Evolutionary conservation across 2,113 vertebrate genomes (phyloP).

Genomic region (Deroptyus accipitrinus): DNA sequence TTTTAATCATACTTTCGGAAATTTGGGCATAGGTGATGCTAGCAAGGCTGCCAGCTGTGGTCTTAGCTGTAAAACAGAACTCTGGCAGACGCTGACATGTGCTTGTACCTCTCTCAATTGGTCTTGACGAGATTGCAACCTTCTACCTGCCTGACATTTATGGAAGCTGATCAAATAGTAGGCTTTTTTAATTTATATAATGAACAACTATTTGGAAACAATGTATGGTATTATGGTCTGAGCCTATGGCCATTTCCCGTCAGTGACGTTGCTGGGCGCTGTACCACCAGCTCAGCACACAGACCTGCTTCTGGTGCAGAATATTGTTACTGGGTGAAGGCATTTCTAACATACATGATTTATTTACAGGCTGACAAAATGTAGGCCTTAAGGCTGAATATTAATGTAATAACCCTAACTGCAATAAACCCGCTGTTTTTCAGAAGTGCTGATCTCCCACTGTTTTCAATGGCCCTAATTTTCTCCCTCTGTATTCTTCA

Average conservation of each 20-base stretch:
- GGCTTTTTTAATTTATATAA: not conserved
- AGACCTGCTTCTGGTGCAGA: not conserved
- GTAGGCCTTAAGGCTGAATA: not conserved
- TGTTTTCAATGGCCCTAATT: not conserved
- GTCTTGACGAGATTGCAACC: not conserved
- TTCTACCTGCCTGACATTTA: not conserved
- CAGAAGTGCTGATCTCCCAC: not conserved
- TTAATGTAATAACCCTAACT: not conserved
- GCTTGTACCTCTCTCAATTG: not conserved
- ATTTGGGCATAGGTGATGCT: not conserved
- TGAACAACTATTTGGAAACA: not conserved
- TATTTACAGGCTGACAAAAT: constrained; percentile 7
- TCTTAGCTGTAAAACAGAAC: not conserved
- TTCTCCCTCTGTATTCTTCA: accelerated
- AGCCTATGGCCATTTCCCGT: not conserved
- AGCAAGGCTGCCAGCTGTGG: not conserved
- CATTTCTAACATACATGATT: not conserved
- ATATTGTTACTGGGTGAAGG: not conserved
- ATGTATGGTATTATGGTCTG: not conserved
- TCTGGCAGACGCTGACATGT: not conserved
- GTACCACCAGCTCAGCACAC: not conserved
- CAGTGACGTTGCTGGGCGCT: not conserved
- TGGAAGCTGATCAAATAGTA: not conserved
- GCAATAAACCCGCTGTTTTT: not conserved
- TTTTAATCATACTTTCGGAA: not conserved